Evolutionary conservation across 1,140 invertebrate genomes (phyloP).

Genomic region (Probaryconus sp.): DNA sequence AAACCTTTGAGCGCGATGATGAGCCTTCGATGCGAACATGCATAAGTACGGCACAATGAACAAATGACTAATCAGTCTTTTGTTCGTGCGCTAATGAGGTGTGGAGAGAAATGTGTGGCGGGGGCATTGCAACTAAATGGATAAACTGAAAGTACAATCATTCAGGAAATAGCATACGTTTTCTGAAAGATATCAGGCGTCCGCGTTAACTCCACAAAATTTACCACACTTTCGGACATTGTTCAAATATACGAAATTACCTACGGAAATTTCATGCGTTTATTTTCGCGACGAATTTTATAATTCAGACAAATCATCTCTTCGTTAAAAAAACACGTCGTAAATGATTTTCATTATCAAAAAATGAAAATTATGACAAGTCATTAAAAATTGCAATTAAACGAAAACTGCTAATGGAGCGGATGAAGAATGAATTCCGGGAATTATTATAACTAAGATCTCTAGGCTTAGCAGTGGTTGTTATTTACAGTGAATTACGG

Average conservation of each 20-base stretch:
- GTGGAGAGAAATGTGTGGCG: constrained; percentile 14
- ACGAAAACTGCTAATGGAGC: neutral
- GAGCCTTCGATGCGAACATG: constrained; percentile 32
- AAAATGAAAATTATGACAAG: no score
- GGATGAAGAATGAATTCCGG: constrained; percentile 15
- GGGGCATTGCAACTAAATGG: no score
- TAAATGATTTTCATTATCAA: no score
- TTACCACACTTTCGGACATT: no score
- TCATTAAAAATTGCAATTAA: no score
- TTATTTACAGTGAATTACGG: constrained; percentile 41
- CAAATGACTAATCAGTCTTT: constrained; percentile 50
- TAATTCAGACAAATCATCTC: no score
- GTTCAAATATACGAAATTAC: no score
- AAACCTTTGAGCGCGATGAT: constrained; percentile 29
- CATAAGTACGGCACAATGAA: constrained; percentile 38
- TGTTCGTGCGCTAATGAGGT: constrained; percentile 38
- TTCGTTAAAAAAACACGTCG: no score
- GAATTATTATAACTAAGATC: constrained; percentile 24
- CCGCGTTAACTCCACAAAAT: constrained; percentile 12
- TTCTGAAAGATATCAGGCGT: constrained; percentile 8
- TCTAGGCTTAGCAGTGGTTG: constrained; percentile 28
- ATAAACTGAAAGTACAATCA: constrained; percentile 27
- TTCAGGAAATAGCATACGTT: constrained; percentile 14
- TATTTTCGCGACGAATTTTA: no score
- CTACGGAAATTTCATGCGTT: no score